These are phyloP conservation scores for Caenorhabditis drosophilae DNA, from an alignment of 2,888 invertebrate species.

Conservation along the genomic window DNA sequence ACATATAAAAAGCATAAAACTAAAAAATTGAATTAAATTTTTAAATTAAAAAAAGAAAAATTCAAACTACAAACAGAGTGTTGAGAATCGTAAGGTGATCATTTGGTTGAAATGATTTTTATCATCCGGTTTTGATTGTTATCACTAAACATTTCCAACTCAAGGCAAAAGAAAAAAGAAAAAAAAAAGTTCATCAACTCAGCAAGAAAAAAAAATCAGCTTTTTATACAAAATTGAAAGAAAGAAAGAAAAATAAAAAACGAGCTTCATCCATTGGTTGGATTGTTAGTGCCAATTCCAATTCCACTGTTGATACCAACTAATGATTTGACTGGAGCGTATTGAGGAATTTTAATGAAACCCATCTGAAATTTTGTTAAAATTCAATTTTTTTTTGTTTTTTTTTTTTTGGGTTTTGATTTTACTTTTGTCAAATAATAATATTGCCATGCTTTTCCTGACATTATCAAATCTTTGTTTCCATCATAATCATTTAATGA, in stretches of 20 bases:
- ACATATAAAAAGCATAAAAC: not conserved
- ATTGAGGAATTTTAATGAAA: conserved; percentile 31
- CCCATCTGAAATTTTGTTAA: conserved; percentile 33
- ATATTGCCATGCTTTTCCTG: conserved; percentile 48
- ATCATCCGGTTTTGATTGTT: too few species aligned
- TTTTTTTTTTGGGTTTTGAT: not conserved
- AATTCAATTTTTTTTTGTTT: not conserved
- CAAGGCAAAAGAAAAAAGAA: too few species aligned
- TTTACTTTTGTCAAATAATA: conserved; percentile 15
- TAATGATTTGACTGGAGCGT: conserved; percentile 34
- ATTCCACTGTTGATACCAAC: conserved; percentile 47
- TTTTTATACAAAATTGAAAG: too few species aligned
- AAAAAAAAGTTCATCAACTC: too few species aligned
- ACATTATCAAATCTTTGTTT: conserved; percentile 52
- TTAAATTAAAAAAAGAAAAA: not conserved
- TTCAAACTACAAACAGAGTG: not conserved
- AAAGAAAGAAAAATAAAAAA: too few species aligned
- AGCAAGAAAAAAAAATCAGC: too few species aligned
- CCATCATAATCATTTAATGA: conserved; percentile 58
- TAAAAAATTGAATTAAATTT: not conserved
- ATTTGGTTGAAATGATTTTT: too few species aligned
- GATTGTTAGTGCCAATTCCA: conserved; percentile 33
- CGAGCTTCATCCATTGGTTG: conserved; percentile 8
- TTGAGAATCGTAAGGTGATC: too few species aligned
- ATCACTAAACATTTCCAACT: too few species aligned